Evolutionary conservation across 2,797 vertebrate species (phyloP).

Genomic region (Gambelia wislizenii): DNA sequence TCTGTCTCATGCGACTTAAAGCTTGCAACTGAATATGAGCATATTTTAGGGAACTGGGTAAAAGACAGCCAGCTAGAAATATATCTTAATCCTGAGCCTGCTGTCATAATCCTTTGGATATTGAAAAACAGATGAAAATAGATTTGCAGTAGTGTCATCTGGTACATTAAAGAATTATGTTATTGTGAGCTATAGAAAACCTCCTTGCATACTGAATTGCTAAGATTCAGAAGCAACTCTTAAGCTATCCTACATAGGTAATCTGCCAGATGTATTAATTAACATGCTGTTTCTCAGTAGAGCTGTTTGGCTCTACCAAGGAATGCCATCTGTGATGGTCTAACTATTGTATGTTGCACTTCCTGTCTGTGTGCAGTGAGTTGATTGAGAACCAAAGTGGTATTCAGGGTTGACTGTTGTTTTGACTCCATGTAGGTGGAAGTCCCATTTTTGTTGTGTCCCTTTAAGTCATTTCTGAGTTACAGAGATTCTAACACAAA

Average conservation of each 20-base stretch:
- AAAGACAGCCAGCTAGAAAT: conserved; percentile 8
- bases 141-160: background rate
- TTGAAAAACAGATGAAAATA: background rate
- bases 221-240: background rate
- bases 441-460: no score
- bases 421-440: no score
- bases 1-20: background rate
- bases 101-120: conserved; percentile 14
- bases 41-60: background rate
- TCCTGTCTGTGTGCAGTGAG: background rate
- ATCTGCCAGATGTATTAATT: background rate
- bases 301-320: background rate
- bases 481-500: no score
- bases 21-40: conserved; percentile 17
- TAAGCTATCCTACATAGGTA: background rate
- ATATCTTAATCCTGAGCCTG: conserved; percentile 2
- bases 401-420: background rate
- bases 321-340: background rate
- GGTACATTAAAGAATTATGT: background rate
- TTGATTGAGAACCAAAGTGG: background rate
- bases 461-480: no score
- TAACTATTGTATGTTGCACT: background rate
- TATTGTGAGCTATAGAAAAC: background rate
- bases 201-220: conserved; percentile 7
- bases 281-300: background rate